Conservation (phyloP, 2,113 vertebrate species). For the Chrysochloris asiatica region DNA sequence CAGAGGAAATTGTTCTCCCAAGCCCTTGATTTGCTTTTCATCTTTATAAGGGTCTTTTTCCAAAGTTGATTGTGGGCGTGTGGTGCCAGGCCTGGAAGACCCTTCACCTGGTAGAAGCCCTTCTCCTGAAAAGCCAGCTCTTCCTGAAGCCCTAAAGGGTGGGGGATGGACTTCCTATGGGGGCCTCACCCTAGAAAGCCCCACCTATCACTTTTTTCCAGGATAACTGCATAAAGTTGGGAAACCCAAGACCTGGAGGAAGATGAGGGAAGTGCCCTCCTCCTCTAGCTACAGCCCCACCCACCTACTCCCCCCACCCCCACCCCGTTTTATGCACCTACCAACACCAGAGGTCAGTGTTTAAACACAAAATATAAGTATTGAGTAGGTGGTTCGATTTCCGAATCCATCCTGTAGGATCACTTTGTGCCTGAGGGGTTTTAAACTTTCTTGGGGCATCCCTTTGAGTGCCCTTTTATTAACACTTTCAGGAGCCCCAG, state of each 20-base stretch:
- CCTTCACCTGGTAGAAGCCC: neutral
- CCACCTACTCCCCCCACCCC: neutral
- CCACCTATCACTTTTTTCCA: neutral
- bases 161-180: conserved; percentile 22
- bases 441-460: conserved; percentile 31
- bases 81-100: neutral
- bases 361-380: conserved; percentile 59
- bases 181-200: neutral
- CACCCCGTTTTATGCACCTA: too few relatives aligned
- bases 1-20: neutral
- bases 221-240: neutral
- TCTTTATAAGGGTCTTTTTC: neutral
- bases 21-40: conserved; percentile 38
- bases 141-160: neutral
- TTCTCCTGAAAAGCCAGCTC: neutral
- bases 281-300: neutral
- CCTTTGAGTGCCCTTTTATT: conserved; percentile 9
- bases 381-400: conserved; percentile 59
- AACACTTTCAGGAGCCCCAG: conserved; percentile 2
- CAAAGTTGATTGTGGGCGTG: neutral
- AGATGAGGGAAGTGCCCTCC: too few relatives aligned
- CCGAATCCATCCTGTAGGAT: conserved; percentile 33
- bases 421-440: conserved; percentile 31
- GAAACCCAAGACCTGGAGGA: conserved; percentile 10
- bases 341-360: conserved; percentile 73